phyloP scores from a whole-genome alignment of 2,888 invertebrate genomes.

The Anthrax anthrax region DNA sequence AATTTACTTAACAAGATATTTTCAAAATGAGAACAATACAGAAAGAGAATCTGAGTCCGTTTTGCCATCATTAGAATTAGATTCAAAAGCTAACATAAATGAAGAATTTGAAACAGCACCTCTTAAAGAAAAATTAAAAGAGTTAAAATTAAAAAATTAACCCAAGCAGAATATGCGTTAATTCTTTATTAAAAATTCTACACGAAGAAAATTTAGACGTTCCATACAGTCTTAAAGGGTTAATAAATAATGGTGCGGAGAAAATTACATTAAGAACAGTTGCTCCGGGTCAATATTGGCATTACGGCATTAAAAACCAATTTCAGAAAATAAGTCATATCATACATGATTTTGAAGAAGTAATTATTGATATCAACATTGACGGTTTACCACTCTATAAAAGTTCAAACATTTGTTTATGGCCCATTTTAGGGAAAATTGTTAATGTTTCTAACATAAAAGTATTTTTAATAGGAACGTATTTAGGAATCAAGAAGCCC shows the following conservation, averaged over 20 bases:
- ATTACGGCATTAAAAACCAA: constrained; percentile 10
- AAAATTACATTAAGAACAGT: constrained; percentile 3
- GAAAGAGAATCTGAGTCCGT: background rate
- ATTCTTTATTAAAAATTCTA: background rate
- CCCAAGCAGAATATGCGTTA: background rate
- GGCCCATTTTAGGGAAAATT: constrained; percentile 11
- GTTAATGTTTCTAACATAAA: constrained; percentile 8
- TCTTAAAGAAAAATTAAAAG: background rate
- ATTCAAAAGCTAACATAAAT: background rate
- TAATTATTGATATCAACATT: constrained; percentile 9
- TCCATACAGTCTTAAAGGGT: background rate
- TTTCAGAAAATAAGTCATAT: constrained; percentile 6
- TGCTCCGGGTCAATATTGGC: constrained; percentile 8
- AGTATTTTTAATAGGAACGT: constrained; percentile 7
- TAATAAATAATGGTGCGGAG: background rate
- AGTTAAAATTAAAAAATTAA: background rate
- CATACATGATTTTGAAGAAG: constrained; percentile 8
- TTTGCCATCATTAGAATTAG: no score
- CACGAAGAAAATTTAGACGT: background rate
- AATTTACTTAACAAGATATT: background rate
- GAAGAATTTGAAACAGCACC: background rate
- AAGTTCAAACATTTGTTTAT: constrained; percentile 10
- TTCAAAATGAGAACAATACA: background rate
- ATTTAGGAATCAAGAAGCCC: constrained; percentile 6
- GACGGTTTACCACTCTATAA: constrained; percentile 11